Evolutionary conservation across 2,113 vertebrate species (phyloP), one percentile per base, ranked within the genome.

Genomic region (Eulacestoma nigropectus): DNA sequence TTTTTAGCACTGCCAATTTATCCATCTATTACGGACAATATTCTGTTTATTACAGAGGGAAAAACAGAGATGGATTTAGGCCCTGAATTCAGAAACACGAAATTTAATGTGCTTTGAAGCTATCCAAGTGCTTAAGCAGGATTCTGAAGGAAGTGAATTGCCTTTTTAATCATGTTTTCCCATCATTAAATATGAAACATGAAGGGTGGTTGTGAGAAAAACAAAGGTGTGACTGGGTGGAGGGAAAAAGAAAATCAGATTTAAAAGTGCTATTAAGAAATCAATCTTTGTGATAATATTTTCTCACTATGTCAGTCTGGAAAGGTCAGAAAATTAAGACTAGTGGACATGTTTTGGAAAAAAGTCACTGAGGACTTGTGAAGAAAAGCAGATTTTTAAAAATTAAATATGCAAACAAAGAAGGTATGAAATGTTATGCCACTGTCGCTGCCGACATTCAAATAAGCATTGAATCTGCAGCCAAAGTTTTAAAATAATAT

Each of bases 401-500:
- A 83, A 52, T 25, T 7, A 50, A 41, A 37, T 5, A 53, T 0
- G 7, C 32, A 49, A 57, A 17, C 9, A 33, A 72, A 10, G 19
- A 75, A 53, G 5, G 3, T 9, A 23, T 6, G 0, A 44, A 29
- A 74, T 32, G 9, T 16, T 75, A 23, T 1, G 3, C 0, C 4
- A 13, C n/a, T 39, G 37, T 41, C 9, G 4, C 11, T 55, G 41
- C 22, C 6, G 2, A 27, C 10, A 27, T 10, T 75, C 22, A 52
- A 47, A 0, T 32, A 30, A 59, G 11, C 1, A 4, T 3, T 23
- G 22, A 7, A 29, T 13, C 19, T 1, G 0, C 6, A 72, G 5
- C 4, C 7, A 7, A 29, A 42, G 2, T 49, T 59, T 19, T 56
- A 30, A 44, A 86, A 44, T 6, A 10, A 30, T 2, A 1, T 7